phyloP scores from a whole-genome alignment of 1,140 invertebrate species.

The Pissodes strobi region DNA sequence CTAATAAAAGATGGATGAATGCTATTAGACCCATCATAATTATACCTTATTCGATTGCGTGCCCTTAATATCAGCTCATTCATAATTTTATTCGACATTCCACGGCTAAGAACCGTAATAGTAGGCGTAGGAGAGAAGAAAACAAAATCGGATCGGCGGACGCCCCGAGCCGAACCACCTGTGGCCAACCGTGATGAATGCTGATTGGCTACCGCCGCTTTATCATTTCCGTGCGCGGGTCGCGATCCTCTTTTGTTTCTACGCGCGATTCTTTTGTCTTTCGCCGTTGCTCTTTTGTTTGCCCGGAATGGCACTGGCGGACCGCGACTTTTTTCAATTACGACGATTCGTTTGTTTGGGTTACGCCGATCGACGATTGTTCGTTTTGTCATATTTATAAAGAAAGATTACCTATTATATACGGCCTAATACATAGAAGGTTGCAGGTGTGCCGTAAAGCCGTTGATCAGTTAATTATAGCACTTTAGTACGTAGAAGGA shows the following conservation, averaged over 20 bases:
- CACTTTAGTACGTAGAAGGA: too few relatives aligned
- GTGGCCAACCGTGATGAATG: slow-evolving; percentile 34
- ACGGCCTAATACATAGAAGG: too few relatives aligned
- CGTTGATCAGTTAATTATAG: too few relatives aligned
- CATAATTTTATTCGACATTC: not conserved
- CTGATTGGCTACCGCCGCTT: slow-evolving; percentile 35
- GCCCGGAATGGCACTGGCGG: slow-evolving; percentile 9
- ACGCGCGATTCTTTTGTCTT: slow-evolving; percentile 19
- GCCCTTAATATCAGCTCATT: slow-evolving; percentile 1
- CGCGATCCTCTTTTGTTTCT: slow-evolving; percentile 10
- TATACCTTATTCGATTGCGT: not conserved
- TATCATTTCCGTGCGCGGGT: slow-evolving; percentile 35
- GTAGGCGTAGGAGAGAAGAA: slow-evolving; percentile 8
- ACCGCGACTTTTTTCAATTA: too few relatives aligned
- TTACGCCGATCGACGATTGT: too few relatives aligned
- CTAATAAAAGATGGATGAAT: too few relatives aligned
- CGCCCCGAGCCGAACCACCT: slow-evolving; percentile 29
- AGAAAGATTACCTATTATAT: too few relatives aligned
- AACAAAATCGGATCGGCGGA: slow-evolving; percentile 13
- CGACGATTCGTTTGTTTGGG: too few relatives aligned
- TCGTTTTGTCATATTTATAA: too few relatives aligned
- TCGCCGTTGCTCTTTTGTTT: slow-evolving; percentile 10
- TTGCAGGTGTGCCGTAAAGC: too few relatives aligned
- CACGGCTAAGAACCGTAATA: slow-evolving; percentile 5
- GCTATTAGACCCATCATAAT: too few relatives aligned